Evolutionary conservation across 2,888 invertebrate genomes (phyloP), one percentile per base, ranked within the genome.

Genomic region (Lomographa bimaculata): DNA sequence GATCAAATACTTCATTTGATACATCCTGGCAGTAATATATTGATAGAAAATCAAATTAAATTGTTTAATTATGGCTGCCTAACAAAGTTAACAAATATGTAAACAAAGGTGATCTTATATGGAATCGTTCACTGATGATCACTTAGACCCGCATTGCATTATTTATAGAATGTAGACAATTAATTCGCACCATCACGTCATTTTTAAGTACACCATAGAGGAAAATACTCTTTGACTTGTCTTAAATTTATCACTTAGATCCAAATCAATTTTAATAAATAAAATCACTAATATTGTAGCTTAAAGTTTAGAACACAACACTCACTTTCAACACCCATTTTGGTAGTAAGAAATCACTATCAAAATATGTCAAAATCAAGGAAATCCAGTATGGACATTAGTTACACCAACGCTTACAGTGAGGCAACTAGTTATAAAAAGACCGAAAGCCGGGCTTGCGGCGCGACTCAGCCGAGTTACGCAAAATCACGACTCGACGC

Each of bases 401-500:
- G 64, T 66, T 64, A 64, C 67, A 71, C 69, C 70, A 65, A 71
- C 72, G 71, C 68, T 41, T 57, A 54, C 34, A 43, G 54, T 73
- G 67, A 71, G 60, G 69, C 75, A 72, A 78, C 75, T 78, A 63
- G 67, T 56, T 63, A 74, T 70, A 78, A 80, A 79, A 80, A 78
- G 70, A 61, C 62, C 62, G 70, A 64, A 46, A 55, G 63, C 67
- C 64, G 57, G 59, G 62, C 56, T 14, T 4, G 26, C 14, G n/a
- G 7, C 60, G 58, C 70, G 74, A 16, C 64, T 73, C 71, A 64
- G 71, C 71, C 69, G 64, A 73, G 76, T 86, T 84, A 82, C 84
- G 82, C 86, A 84, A 85, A 86, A 85, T 80, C 84, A 84, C 84
- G 83, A 84, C 80, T 64, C 71, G 46, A 49, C 45, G 54, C 59